These are phyloP conservation scores for Spheniscus mendiculus DNA, from an alignment of 2,113 vertebrate species.

Conservation along the genomic window DNA sequence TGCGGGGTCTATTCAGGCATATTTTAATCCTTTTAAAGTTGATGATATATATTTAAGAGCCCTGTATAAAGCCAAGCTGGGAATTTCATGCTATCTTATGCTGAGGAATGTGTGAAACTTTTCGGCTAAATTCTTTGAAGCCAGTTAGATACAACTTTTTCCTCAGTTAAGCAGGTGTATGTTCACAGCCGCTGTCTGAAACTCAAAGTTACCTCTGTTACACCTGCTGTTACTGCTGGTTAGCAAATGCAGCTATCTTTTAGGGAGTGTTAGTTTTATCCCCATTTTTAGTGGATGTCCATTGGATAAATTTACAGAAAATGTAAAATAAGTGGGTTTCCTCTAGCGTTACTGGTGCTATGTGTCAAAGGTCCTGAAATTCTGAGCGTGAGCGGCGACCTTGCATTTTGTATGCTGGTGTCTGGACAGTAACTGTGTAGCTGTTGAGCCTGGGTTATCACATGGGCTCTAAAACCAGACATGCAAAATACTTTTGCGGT, in stretches of 20 bases:
- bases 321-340: neutral
- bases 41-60: neutral
- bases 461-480: neutral
- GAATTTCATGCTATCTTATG: neutral
- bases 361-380: neutral
- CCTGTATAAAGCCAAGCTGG: neutral
- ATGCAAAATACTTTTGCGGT: neutral
- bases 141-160: neutral
- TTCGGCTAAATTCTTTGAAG: neutral
- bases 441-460: neutral
- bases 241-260: neutral
- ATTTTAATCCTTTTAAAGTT: neutral
- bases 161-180: neutral
- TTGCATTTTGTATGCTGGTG: neutral
- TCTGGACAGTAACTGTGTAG: neutral
- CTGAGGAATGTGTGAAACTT: neutral
- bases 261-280: neutral
- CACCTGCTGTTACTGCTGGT: neutral
- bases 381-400: neutral
- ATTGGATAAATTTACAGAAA: neutral
- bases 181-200: neutral
- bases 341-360: neutral
- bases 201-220: neutral
- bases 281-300: neutral
- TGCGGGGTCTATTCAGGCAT: neutral